Conservation (phyloP, 2,888 invertebrate species). For the Tachina lurida region DNA sequence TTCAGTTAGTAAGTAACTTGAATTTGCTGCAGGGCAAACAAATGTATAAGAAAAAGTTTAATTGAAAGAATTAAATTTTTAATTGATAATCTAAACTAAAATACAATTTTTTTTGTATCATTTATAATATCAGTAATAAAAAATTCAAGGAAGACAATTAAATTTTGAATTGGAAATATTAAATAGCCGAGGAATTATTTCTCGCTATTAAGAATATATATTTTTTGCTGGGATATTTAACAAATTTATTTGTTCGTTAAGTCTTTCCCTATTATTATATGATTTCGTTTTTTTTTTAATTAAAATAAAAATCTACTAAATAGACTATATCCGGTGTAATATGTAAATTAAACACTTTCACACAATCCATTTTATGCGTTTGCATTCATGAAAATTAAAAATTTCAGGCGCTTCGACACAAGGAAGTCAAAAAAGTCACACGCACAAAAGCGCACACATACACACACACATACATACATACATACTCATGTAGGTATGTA, state of each 20-base stretch:
- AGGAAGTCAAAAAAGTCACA: slow-evolving; percentile 21
- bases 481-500: too few species aligned
- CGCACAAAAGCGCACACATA: background rate
- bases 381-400: slow-evolving; percentile 12
- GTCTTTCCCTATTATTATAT: background rate
- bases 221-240: background rate
- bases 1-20: too few species aligned
- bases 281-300: background rate
- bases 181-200: too few species aligned
- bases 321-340: slow-evolving; percentile 68
- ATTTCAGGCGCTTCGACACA: background rate
- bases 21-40: too few species aligned
- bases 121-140: too few species aligned
- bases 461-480: background rate
- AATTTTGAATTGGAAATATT: too few species aligned
- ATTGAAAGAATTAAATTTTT: too few species aligned
- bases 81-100: too few species aligned
- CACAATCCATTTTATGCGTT: slow-evolving; percentile 26
- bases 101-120: too few species aligned
- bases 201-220: too few species aligned
- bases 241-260: background rate
- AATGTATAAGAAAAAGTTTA: too few species aligned
- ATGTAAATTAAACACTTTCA: slow-evolving; percentile 34
- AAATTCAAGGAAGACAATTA: too few species aligned
- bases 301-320: slow-evolving; percentile 59